These are phyloP conservation scores for Dinocampus coccinellae DNA, from an alignment of 2,888 invertebrate genomes.

Conservation along the genomic window DNA sequence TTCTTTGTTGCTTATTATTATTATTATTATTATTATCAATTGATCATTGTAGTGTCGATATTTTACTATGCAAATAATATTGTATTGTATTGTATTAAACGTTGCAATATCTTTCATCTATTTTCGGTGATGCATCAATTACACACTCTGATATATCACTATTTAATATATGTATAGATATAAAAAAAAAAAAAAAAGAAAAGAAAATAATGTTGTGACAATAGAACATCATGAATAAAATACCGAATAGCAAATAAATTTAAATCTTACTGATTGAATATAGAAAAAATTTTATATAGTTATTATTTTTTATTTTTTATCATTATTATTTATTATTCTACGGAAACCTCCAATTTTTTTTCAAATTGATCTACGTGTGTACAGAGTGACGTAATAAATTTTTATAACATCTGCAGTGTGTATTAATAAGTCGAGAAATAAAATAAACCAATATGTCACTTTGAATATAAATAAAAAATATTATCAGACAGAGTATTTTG, in stretches of 20 bases:
- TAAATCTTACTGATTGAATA: background rate
- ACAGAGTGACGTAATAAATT: background rate
- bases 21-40: background rate
- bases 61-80: slow-evolving; percentile 12
- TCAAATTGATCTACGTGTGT: too few relatives aligned
- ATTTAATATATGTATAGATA: slow-evolving; percentile 14
- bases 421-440: background rate
- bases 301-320: too few relatives aligned
- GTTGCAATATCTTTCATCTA: slow-evolving; percentile 29
- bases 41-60: too few relatives aligned
- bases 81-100: slow-evolving; percentile 7
- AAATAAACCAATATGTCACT: background rate
- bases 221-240: background rate
- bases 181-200: background rate
- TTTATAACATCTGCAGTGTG: background rate
- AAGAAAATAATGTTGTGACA: background rate
- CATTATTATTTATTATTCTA: background rate
- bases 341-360: too few relatives aligned
- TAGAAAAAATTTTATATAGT: too few relatives aligned
- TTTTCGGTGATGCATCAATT: slow-evolving; percentile 41
- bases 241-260: background rate
- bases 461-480: background rate
- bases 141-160: slow-evolving; percentile 26
- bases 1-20: background rate
- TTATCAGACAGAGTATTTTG: background rate